Conservation (phyloP, 2,797 vertebrate species). For the Phrynocephalus guinanensis region DNA sequence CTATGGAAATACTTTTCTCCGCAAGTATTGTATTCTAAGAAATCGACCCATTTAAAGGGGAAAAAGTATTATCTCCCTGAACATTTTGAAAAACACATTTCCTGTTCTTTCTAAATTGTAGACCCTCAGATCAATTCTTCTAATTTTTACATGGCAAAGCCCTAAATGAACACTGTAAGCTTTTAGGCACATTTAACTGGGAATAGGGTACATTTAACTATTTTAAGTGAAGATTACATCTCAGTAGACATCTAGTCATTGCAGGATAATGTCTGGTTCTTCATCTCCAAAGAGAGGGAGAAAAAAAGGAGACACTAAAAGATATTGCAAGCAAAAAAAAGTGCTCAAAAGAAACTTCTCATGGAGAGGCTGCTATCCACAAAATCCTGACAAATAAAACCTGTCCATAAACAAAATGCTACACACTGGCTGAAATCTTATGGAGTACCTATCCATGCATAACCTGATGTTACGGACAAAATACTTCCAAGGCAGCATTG, state of each 20-base stretch:
- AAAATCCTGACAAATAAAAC: not conserved
- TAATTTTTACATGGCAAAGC: not conserved
- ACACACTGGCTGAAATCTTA: not conserved
- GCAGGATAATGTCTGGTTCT: too few relatives aligned
- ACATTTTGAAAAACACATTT: not conserved
- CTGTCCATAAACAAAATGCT: not conserved
- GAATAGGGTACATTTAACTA: not conserved
- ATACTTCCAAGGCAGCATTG: too few relatives aligned
- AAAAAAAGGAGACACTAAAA: too few relatives aligned
- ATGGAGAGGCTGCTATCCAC: not conserved
- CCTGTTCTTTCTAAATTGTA: not conserved
- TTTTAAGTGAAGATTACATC: not conserved
- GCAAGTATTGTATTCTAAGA: not conserved
- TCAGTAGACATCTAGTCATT: too few relatives aligned
- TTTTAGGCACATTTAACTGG: not conserved
- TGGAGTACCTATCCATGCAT: too few relatives aligned
- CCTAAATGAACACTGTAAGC: not conserved
- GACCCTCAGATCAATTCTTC: not conserved
- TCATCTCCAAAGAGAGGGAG: too few relatives aligned
- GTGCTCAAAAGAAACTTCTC: too few relatives aligned
- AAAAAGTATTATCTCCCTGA: not conserved
- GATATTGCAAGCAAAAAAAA: too few relatives aligned
- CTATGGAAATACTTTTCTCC: not conserved
- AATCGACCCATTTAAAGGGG: too few relatives aligned
- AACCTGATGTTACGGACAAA: too few relatives aligned